Base-by-base conservation (phyloP, 2,797 vertebrate genomes). In the Xyrichtys novacula region DNA sequence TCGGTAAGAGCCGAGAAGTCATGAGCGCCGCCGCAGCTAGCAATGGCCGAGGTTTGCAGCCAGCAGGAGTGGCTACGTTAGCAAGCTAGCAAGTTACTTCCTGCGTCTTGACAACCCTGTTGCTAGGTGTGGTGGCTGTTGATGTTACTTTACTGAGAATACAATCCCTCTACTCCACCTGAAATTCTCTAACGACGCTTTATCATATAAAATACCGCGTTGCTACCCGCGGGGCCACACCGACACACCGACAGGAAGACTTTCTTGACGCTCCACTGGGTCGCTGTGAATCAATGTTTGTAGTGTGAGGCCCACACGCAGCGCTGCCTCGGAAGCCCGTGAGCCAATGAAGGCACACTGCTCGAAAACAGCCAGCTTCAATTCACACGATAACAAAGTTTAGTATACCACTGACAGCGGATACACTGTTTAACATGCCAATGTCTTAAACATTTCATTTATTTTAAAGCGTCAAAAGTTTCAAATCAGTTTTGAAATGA, bases 101-200 rank as follows among this genome's bases (percentile, higher is more conserved):
- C 95, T 94, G 96, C 95, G 95, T 96, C 94, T 91, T 95, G 93
- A 93, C 95, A 95, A 95, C 94, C 89, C 85, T 83, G 93, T 94
- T 94, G 89, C 91, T 95, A 95, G 94, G 95, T 92, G 93, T 93
- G 93, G 93, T 88, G 74, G 71, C 63, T 58, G 70, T 71, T 66
- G 62, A 57, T 77, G 75, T 73, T 44, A 32, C 8, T 26, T 11
- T 43, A 63, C 6, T 0, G n/a, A 16, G 16, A 17, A 42, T 20
- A 14, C 38, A 4, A 15, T 57, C 32, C 32, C 34, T 36, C 60
- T 32, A 32, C 7, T 3, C 12, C 23, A 5, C 5, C 43, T n/a
- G 39, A 3, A 11, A 29, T 5, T 46, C 6, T 12, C 25, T 31
- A 1, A 8, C 12, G 4, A 5, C 26, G n/a, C 4, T 1, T 44